Evolutionary conservation across 2,888 invertebrate species (phyloP).

Genomic region (Drosophila nr. medialis): DNA sequence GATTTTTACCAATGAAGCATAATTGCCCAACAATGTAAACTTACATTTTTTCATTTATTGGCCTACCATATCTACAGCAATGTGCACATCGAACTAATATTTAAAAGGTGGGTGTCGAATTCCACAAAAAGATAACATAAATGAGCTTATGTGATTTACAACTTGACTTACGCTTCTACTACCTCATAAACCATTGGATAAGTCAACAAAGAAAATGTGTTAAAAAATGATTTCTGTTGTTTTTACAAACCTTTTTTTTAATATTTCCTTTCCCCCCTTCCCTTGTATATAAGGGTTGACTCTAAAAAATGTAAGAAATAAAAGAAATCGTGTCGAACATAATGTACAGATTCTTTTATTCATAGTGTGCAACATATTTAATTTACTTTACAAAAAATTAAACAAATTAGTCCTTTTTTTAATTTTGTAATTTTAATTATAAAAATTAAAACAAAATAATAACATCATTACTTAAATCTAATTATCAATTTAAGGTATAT

Average conservation of each 20-base stretch:
- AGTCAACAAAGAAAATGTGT: not conserved
- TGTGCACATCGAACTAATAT: not conserved
- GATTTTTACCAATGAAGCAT: not conserved
- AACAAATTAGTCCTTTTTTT: not conserved
- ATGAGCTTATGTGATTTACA: constrained; percentile 1
- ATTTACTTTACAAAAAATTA: not conserved
- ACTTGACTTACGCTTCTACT: not conserved
- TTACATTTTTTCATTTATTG: not conserved
- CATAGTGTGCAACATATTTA: not conserved
- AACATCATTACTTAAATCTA: not conserved
- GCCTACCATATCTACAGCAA: not conserved
- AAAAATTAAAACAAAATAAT: not conserved
- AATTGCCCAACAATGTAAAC: not conserved
- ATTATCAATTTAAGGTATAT: too few relatives aligned
- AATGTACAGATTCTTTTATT: not conserved
- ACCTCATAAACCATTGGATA: not conserved
- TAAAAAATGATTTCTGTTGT: not conserved
- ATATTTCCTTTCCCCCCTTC: not conserved
- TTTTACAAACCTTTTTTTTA: not conserved
- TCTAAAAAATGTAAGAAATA: not conserved
- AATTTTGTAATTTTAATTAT: not conserved
- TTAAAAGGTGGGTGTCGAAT: not conserved
- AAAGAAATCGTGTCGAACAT: not conserved
- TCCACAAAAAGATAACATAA: not conserved
- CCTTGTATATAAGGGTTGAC: not conserved